These are phyloP conservation scores for Spizaetus ornatus DNA, from an alignment of 2,113 vertebrate genomes.

Conservation along the genomic window DNA sequence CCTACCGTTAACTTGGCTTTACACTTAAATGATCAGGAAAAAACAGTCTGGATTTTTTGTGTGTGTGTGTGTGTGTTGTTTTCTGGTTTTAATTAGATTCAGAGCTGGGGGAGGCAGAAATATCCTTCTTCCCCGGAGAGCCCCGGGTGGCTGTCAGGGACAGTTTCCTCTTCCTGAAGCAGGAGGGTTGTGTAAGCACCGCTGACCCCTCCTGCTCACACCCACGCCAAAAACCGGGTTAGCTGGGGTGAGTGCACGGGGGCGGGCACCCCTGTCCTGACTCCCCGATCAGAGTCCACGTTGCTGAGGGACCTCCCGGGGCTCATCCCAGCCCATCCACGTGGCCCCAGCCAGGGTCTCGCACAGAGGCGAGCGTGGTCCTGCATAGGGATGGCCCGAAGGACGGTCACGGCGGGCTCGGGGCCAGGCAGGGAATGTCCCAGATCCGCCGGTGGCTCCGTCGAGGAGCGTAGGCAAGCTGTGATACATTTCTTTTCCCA, in stretches of 20 bases:
- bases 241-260: not conserved
- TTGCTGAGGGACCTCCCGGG: not conserved
- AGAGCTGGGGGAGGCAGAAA: slow-evolving; percentile 20
- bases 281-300: accelerated
- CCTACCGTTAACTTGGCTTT: not conserved
- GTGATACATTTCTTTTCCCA: slow-evolving; percentile 35
- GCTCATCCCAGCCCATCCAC: not conserved
- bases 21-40: not conserved
- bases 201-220: not conserved
- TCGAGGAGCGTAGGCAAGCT: not conserved
- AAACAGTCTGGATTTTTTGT: not conserved
- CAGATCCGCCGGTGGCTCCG: not conserved
- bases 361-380: not conserved
- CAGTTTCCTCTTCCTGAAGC: slow-evolving; percentile 12
- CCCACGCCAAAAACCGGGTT: not conserved
- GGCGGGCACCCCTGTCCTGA: not conserved
- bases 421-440: not conserved
- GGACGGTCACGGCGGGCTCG: accelerated
- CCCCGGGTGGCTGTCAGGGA: not conserved
- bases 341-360: not conserved
- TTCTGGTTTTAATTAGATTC: slow-evolving; percentile 29
- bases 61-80: not conserved
- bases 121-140: not conserved
- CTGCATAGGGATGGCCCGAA: not conserved
- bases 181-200: not conserved